Evolutionary conservation across 2,888 invertebrate genomes (phyloP).

Genomic region (Drosophila neonasuta): DNA sequence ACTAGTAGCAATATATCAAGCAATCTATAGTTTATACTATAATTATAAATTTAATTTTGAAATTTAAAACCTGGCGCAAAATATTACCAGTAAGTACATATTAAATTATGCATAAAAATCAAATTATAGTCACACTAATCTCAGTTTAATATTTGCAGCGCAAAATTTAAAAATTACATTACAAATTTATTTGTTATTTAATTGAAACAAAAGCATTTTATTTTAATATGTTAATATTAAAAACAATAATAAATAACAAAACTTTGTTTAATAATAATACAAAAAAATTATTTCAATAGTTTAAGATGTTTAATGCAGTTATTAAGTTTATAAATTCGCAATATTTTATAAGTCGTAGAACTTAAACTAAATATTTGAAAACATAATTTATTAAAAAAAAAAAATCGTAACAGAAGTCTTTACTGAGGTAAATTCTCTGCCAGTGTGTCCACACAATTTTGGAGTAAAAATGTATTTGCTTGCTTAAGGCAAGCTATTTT

Average conservation of each 20-base stretch:
- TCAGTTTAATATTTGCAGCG: not conserved
- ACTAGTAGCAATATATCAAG: not conserved
- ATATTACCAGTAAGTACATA: not conserved
- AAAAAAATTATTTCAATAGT: no score
- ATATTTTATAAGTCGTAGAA: no score
- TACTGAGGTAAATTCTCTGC: not conserved
- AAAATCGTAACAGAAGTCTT: not conserved
- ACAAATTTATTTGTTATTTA: no score
- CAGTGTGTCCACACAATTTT: not conserved
- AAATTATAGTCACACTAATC: not conserved
- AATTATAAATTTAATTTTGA: not conserved
- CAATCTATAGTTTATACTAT: not conserved
- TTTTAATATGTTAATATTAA: no score
- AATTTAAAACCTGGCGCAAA: not conserved
- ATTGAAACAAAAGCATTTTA: no score
- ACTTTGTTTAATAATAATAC: no score
- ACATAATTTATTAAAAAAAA: not conserved
- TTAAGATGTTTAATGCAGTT: no score
- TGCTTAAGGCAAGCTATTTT: not conserved
- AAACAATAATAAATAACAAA: no score
- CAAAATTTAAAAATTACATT: not conserved
- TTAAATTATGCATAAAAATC: not conserved
- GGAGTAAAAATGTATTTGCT: not conserved
- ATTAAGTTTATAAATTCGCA: no score
- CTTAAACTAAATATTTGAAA: not conserved